Base-by-base conservation (phyloP, 1,140 invertebrate species). In the Anoplolepis gracilipes region DNA sequence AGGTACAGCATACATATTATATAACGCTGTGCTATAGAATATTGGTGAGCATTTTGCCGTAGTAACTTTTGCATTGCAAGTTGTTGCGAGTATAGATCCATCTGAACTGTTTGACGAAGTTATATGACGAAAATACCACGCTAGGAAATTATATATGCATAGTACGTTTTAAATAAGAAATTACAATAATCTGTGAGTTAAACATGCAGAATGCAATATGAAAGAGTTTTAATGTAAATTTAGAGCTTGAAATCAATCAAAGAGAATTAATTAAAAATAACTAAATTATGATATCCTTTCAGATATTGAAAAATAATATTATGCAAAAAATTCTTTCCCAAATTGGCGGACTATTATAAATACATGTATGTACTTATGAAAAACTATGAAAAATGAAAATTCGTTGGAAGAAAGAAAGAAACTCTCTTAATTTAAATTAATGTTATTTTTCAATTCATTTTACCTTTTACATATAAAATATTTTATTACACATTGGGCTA, bases 11-110 rank as follows among this genome's bases (percentile, higher is more conserved):
- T 49, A 46, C 13, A 57, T 30, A 3, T 42, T 42, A 42, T 42
- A 57, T 39, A 77, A 57, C 39, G 3, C 8, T 36, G 16, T n/a
- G 39, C 4, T 7, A 6, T 22, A 8, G 42, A n/a, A n/a, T 16
- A 42, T 70, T 57, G 64, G 19, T 81, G 16, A 39, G 62, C 30
- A 46, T 67, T 65, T 70, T 81, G 77, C 22, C 46, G n/a, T 55
- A 59, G 36, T 75, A 84, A 84, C 69, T 39, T 69, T 28, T 13
- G 33, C n/a, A 36, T 84, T 36, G 69, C 42, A 75, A 84, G 57
- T 53, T 70, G 22, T 81, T 36, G 46, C 39, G 55, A 46, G 62
- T 75, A 61, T 28, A 75, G 30, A 61, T 84, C 79, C 69, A 84
- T 61, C 53, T 39, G 42, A 69, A 57, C 59, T 59, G 36, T 46